Percentiles rank a stretch among this genome's conserved stretches.
Evolutionary conservation across 1,140 invertebrate genomes (phyloP).

Genomic region (Thalassaphorura encarpata): DNA sequence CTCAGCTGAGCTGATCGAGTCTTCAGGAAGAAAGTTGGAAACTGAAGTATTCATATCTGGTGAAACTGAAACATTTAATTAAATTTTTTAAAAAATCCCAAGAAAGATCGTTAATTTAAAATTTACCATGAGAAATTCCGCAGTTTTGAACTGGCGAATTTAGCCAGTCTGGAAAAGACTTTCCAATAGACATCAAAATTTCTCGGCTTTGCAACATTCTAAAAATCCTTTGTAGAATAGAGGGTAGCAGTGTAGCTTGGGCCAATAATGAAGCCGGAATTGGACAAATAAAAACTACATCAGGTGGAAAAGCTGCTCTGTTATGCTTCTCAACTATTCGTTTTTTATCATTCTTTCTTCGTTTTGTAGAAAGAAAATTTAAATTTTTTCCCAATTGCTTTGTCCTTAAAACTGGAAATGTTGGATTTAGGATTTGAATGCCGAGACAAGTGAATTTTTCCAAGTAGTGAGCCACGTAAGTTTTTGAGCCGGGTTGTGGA

Average conservation of each 20-base stretch:
- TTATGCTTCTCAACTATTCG: background rate
- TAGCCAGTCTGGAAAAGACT: background rate
- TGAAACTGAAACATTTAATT: too few relatives aligned
- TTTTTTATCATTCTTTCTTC: background rate
- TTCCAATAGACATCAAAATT: background rate
- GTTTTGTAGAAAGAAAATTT: conserved; percentile 14
- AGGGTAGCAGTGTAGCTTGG: conserved; percentile 14
- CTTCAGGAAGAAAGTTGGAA: too few relatives aligned
- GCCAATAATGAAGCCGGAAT: conserved; percentile 7
- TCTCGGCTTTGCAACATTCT: conserved; percentile 12
- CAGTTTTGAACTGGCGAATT: too few relatives aligned
- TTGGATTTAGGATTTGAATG: background rate
- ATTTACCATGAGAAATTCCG: too few relatives aligned
- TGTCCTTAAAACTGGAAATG: background rate
- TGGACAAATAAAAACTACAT: background rate
- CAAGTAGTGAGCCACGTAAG: too few relatives aligned
- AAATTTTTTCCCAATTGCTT: conserved; percentile 9
- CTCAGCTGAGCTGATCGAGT: too few relatives aligned
- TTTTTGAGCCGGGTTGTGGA: too few relatives aligned
- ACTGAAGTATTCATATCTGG: too few relatives aligned
- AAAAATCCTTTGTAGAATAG: conserved; percentile 20
- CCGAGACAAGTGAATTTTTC: too few relatives aligned
- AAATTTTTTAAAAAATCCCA: too few relatives aligned
- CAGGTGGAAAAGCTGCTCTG: conserved; percentile 8
- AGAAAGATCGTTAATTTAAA: too few relatives aligned